Conservation (phyloP, 1,140 invertebrate genomes). For the Homarus americanus region DNA sequence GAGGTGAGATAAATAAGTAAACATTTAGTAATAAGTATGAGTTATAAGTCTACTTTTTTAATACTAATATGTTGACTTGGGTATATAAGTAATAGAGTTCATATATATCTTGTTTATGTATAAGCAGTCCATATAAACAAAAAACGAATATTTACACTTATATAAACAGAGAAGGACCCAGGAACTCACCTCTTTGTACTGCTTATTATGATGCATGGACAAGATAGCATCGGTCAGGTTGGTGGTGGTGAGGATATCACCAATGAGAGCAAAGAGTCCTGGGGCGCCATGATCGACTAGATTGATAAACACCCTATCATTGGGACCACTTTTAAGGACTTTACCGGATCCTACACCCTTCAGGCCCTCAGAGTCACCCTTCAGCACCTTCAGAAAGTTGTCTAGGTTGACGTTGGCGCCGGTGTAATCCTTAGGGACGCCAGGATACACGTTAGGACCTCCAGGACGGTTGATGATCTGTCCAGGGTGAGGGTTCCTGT, state of each 20-base stretch:
- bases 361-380: constrained; percentile 78
- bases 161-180: background rate
- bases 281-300: constrained; percentile 84
- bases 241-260: constrained; percentile 76
- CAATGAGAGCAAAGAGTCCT: constrained; percentile 82
- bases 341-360: constrained; percentile 80
- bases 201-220: constrained; percentile 1
- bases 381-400: constrained; percentile 82
- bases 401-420: constrained; percentile 80
- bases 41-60: too few species aligned
- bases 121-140: too few species aligned
- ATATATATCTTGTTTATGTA: too few species aligned
- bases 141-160: background rate
- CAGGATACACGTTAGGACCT: constrained; percentile 82
- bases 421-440: constrained; percentile 82
- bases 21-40: too few species aligned
- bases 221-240: constrained; percentile 69
- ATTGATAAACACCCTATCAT: constrained; percentile 84
- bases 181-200: constrained; percentile 48
- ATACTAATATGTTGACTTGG: too few species aligned
- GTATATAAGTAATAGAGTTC: too few species aligned
- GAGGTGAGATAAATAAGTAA: constrained; percentile 77
- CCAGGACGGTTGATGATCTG: constrained; percentile 82
- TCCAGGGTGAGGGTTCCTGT: constrained; percentile 81
- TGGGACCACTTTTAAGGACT: constrained; percentile 82